Evolutionary conservation across 2,113 vertebrate genomes (phyloP).

Genomic region (Alaudala cheleensis): DNA sequence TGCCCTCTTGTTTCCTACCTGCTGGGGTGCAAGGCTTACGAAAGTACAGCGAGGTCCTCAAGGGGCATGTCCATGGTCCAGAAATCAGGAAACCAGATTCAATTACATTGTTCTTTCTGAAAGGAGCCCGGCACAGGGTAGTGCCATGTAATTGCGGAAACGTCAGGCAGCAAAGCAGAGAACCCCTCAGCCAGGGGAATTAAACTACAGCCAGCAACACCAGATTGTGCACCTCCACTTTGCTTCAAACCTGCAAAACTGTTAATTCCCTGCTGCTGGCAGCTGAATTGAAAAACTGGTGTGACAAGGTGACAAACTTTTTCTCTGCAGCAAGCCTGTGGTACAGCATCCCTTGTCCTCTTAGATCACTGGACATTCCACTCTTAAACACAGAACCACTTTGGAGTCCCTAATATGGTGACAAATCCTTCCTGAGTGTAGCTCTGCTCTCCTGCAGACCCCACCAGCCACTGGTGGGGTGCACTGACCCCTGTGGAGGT

Average conservation of each 20-base stretch:
- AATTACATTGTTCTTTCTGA: background rate
- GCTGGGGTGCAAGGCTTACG: background rate
- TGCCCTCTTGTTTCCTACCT: background rate
- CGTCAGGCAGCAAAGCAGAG: background rate
- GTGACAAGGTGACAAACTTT: background rate
- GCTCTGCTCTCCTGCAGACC: background rate
- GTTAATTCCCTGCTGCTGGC: background rate
- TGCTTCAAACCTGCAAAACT: background rate
- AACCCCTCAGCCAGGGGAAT: background rate
- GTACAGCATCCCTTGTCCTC: background rate
- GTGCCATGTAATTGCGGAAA: background rate
- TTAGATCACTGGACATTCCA: background rate
- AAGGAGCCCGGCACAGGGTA: accelerated
- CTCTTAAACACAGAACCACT: background rate
- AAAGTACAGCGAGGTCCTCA: accelerated
- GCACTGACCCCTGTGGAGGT: background rate
- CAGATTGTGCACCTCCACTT: background rate
- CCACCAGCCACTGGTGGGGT: background rate
- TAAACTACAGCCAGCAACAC: background rate
- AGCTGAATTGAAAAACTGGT: background rate
- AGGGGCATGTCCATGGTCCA: accelerated
- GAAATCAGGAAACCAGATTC: background rate
- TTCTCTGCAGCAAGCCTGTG: background rate
- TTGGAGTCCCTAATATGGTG: accelerated
- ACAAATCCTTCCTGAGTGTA: background rate